A percentile compares a stretch with the other conserved stretches of the same genome.
phyloP scores from a whole-genome alignment of 2,888 invertebrate species.

The Eupeodes luniger region DNA sequence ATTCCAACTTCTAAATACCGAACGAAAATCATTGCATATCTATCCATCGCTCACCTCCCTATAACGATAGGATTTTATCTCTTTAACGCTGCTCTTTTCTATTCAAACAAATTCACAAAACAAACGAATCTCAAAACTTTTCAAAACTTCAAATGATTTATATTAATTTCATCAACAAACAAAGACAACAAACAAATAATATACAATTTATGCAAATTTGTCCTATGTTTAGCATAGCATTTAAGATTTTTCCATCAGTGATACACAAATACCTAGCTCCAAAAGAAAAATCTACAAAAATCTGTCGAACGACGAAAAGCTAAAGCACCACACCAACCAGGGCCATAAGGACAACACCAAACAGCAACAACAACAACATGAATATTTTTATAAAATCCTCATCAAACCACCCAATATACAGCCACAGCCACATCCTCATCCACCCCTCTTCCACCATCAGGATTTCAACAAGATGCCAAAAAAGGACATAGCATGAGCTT shows the following conservation, averaged over 20 bases:
- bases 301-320: neutral
- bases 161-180: constrained; percentile 49
- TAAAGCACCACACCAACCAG: neutral
- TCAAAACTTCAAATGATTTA: constrained; percentile 45
- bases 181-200: neutral
- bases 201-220: constrained; percentile 29
- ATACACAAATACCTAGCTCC: neutral
- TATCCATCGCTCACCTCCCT: neutral
- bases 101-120: constrained; percentile 17
- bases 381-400: constrained; percentile 40
- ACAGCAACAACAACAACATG: neutral
- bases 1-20: neutral
- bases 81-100: neutral
- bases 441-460: neutral
- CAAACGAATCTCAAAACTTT: constrained; percentile 23
- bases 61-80: neutral
- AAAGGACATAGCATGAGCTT: neutral
- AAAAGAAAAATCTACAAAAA: neutral
- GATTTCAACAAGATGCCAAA: constrained; percentile 6
- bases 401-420: constrained; percentile 16
- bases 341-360: neutral
- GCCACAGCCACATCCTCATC: neutral
- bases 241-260: neutral
- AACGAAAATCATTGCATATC: neutral
- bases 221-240: constrained; percentile 17